Base-by-base conservation (phyloP, 2,113 vertebrate species). In the Catharus bicknelli region DNA sequence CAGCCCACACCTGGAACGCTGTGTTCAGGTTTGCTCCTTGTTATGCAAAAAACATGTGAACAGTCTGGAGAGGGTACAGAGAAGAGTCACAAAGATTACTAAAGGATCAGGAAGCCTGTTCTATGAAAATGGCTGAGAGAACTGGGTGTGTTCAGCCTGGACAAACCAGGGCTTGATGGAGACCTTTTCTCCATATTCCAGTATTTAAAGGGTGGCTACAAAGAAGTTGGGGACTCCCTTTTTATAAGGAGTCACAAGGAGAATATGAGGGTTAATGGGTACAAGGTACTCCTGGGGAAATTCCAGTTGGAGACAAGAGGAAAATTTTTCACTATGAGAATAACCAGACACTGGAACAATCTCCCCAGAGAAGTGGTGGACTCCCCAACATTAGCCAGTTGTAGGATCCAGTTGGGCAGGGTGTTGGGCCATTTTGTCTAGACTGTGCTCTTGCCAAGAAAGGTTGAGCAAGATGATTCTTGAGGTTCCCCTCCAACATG, bases 231-330 rank as follows among this genome's bases (percentile, higher is more conserved):
- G 51, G 36, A 13, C 3, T 58, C 18, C 5, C 10, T 73, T 58
- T 66, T 23, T 13, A 45, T 7, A 23, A 58, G 32, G 27, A 81
- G 15, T 29, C 51, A 29, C 45, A n/a, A 29, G 45, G 53, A 59
- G 38, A 66, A 58, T 58, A 45, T 0, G 0, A 45, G 17, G 18
- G 15, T 7, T 45, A 66, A 45, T 20, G 10, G 10, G 27, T 73
- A 58, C 32, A 45, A 51, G 7, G 16, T 34, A 34, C 7, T 26
- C n/a, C 29, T 34, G n/a, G 25, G 25, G 20, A 61, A 59, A 75
- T 68, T 68, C 25, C 30, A 42, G 14, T 7, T 68, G 40, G 34
- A 54, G 14, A 83, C 9, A 25, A 47, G 25, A 48, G n/a, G 13
- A 82, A 61, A 48, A 48, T 7, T 75, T 75, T 89, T 75, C 40